Evolutionary conservation across 2,113 vertebrate genomes (phyloP), one percentile per base, ranked within the genome.

Genomic region (Gallinago media): DNA sequence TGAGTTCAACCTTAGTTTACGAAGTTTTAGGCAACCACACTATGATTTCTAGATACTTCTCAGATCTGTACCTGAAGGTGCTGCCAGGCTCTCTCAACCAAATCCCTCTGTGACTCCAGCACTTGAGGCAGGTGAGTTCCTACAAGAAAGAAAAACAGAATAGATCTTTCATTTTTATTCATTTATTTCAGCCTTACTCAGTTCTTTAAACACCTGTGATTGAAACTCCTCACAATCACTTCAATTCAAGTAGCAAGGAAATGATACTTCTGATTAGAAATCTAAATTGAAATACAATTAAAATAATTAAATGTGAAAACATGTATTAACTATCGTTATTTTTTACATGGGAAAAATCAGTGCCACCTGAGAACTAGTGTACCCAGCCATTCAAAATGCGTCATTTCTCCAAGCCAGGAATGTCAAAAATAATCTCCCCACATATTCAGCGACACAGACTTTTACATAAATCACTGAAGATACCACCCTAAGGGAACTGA

Each of bases 381-480:
- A 94, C 44, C 59, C 92, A 94, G 63, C 47, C 71, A 84, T 68
- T 88, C 65, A 83, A 94, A 92, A 90, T 44, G 49, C 52, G 10
- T 77, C 65, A 91, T 72, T 95, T 92, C 72, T 86, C 72, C 65
- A 88, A 94, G 82, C 71, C 79, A 88, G 75, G 42, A 90, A 92
- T 44, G 75, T 92, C 95, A 97, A 90, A 94, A 92, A 86, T 80
- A 84, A 96, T 84, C 83, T 86, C 95, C 85, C 94, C 63, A 49
- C 79, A 74, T 84, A 94, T 49, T 95, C 72, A 93, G 80, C 85
- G 56, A 74, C 90, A 61, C 47, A 95, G 85, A 75, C 52, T 95
- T 93, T 80, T 93, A 90, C 82, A 93, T 93, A 95, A 96, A 95
- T 87, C 94, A 94, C 91, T 93, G 83, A 75, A 81, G 79, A 86